phyloP scores from a whole-genome alignment of 2,888 invertebrate species.

The Thalpophila matura region DNA sequence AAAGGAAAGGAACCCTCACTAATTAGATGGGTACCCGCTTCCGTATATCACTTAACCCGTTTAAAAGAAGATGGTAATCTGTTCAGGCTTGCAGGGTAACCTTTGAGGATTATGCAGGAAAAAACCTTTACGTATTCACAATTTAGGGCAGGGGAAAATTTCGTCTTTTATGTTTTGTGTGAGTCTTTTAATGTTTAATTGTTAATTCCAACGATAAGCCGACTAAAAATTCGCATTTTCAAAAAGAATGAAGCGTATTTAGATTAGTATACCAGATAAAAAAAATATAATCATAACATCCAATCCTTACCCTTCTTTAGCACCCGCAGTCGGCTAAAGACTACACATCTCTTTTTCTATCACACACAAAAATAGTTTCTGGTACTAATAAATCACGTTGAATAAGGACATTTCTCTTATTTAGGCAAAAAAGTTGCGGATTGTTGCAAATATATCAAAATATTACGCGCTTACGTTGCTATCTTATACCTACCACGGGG shows the following conservation, averaged over 20 bases:
- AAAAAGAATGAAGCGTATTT: background rate
- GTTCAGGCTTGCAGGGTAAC: conserved; percentile 21
- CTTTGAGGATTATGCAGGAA: conserved; percentile 41
- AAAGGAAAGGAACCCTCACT: conserved; percentile 41
- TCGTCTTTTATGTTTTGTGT: conserved; percentile 12
- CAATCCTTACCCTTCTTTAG: background rate
- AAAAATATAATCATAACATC: background rate
- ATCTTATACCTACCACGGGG: too few species aligned
- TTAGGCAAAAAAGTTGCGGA: conserved; percentile 32
- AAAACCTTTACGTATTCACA: conserved; percentile 28
- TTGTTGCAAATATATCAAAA: conserved; percentile 50
- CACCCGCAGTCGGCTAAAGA: background rate
- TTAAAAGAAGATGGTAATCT: conserved; percentile 51
- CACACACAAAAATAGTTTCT: conserved; percentile 12
- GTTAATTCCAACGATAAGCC: background rate
- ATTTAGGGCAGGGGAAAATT: conserved; percentile 12
- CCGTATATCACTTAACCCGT: conserved; percentile 56
- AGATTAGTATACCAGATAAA: too few species aligned
- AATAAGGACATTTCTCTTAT: conserved; percentile 42
- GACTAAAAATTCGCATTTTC: background rate
- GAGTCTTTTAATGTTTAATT: background rate
- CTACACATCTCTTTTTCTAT: background rate
- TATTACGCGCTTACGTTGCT: conserved; percentile 20
- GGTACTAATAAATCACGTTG: conserved; percentile 38
- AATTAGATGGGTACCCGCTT: conserved; percentile 55